Base-by-base conservation (phyloP, 1,140 invertebrate genomes). In the Scaptomyza hsui region DNA sequence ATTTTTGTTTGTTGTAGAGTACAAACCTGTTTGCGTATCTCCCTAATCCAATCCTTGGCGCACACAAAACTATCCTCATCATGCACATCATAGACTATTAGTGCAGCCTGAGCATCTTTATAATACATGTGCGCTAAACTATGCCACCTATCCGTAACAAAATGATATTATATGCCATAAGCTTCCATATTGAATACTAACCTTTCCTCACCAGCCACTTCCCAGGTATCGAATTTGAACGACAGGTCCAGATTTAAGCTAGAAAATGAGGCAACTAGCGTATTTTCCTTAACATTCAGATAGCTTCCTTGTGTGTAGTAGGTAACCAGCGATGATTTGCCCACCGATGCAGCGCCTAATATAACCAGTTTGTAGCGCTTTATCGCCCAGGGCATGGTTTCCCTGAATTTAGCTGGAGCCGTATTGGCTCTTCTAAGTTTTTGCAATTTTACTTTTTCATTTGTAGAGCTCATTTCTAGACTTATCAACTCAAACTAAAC, bases 321-420 rank as follows among this genome's bases (percentile, higher is more conserved):
- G 1, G 19, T 12, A 3, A 70, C 35, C n/a, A 70, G 1, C 4
- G 59, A 48, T 10, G 67, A 49, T 18, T 70, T 63, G 0, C 67
- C 59, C n/a, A 48, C 51, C 19, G 18, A 5, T 1, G 49, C 4
- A 12, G 32, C 35, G 0, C 67, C 59, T n/a, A 70, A 49, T 18
- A 70, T 56, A 4, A 70, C 67, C 10, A 70, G n/a, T 18, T 24
- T 63, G 12, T 70, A 56, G 10, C 16, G 13, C 9, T 42, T 7
- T 10, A 63, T 18, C 7, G 15, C 1, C 18, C 10, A 45, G 7
- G 47, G 9, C 6, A 51, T 3, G 16, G 9, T 18, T 16, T 51
- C 29, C 10, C 29, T 13, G 1, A 7, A 16, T 1, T 15, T 24
- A 53, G 18, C 18, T 15, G n/a, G 26, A 29, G 7, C 2, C 15